Base-by-base conservation (phyloP, 2,113 vertebrate genomes). In the Anguilla japonica region DNA sequence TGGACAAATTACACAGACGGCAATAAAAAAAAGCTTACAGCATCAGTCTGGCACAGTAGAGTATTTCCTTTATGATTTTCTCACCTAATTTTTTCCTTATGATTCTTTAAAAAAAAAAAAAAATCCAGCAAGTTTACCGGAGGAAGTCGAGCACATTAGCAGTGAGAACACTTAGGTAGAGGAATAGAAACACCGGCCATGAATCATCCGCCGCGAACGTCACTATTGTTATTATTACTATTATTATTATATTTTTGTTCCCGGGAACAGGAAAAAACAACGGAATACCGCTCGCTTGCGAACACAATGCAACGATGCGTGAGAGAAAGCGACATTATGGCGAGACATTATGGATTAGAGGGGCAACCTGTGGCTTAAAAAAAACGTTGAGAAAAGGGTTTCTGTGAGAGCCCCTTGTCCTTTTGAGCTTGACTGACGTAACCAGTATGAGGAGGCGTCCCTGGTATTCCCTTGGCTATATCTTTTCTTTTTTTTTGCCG, bases 341-440 rank as follows among this genome's bases (percentile, higher is more conserved):
- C 5, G 40, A 26, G 22, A 26, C 22, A 56, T 50, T 57, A 22
- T 67, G 34, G n/a, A 63, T 7, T 22, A 26, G 34, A 4, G 9
- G 79, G 20, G 88, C 82, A 90, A 90, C 89, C 92, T 91, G 85
- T 83, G 26, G 89, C 87, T 34, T 34, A 34, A 34, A 34, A 34
- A 81, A 75, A 63, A 84, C 90, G 89, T 84, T 86, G 79, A 87
- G 92, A 87, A 89, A 87, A 86, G 89, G 43, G 75, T 87, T 81
- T 41, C 83, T 92, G 90, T 87, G 83, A 67, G 87, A 90, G 88
- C 67, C 88, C 86, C 88, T 91, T 88, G 91, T 92, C 90, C 87
- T 8, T 89, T 82, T 43, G 26, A 89, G 89, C 83, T 86, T 90
- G 92, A 92, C 79, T 93, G 91, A 93, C 92, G 90, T 89, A 81